A percentile compares a stretch with the other conserved stretches of the same genome.
Evolutionary conservation across 2,888 invertebrate species (phyloP).

Genomic region (Andrena bucephala): DNA sequence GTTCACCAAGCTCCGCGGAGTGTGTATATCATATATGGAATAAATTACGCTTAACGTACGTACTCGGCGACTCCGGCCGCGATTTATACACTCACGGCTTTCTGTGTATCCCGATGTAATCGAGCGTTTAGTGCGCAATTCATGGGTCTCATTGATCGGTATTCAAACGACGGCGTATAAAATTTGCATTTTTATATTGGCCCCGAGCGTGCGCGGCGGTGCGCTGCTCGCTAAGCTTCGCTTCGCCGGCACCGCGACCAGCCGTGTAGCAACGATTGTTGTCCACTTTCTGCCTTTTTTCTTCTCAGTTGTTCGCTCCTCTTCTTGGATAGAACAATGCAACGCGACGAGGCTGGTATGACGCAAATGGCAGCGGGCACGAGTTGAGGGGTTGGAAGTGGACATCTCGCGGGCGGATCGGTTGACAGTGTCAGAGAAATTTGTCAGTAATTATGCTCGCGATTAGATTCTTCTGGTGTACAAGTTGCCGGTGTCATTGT

Average conservation of each 20-base stretch:
- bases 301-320: not conserved
- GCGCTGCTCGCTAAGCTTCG: conserved; percentile 11
- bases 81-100: conserved; percentile 59
- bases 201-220: not conserved
- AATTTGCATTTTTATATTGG: conserved; percentile 47
- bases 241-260: not conserved
- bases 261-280: not conserved
- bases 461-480: no score
- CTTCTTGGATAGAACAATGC: conserved; percentile 15
- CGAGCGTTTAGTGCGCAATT: conserved; percentile 53
- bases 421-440: not conserved
- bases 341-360: not conserved
- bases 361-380: conserved; percentile 22
- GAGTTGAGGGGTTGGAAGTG: not conserved
- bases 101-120: conserved; percentile 60
- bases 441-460: not conserved
- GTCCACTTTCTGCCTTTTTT: not conserved
- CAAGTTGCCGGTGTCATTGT: no score
- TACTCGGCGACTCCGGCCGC: conserved; percentile 31
- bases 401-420: not conserved
- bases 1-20: conserved; percentile 38
- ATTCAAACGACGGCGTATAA: conserved; percentile 35
- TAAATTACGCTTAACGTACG: conserved; percentile 63
- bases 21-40: conserved; percentile 63
- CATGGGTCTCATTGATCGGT: conserved; percentile 52